Percentiles rank a stretch among this genome's conserved stretches.
Evolutionary conservation across 1,140 invertebrate species (phyloP).

Genomic region (Ceratosolen solmsi): DNA sequence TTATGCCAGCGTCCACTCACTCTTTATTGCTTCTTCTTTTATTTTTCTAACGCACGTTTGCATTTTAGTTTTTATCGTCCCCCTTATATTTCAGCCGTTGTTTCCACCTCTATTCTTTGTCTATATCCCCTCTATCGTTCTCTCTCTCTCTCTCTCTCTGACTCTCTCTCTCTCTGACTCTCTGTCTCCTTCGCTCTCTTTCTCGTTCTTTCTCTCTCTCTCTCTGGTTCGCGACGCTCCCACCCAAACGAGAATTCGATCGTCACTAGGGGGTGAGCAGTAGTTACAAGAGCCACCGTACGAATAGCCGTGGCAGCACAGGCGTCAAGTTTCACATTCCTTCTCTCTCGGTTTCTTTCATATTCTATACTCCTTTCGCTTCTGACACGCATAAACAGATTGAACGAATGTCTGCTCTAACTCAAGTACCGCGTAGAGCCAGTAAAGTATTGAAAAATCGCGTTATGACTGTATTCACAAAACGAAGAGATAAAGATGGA

Average conservation of each 20-base stretch:
- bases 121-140: background rate
- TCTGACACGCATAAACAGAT: constrained; percentile 16
- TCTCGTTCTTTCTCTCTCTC: background rate
- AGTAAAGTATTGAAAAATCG: background rate
- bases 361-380: background rate
- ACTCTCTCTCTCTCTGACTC: background rate
- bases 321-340: constrained; percentile 31
- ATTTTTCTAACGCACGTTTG: constrained; percentile 33
- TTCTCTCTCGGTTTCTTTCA: background rate
- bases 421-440: background rate
- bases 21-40: constrained; percentile 22
- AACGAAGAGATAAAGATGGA: background rate
- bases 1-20: constrained; percentile 13
- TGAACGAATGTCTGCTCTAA: constrained; percentile 1
- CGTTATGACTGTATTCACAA: background rate
- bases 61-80: constrained; percentile 38
- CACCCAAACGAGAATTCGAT: constrained; percentile 67
- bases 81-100: background rate
- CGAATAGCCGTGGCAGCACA: constrained; percentile 51
- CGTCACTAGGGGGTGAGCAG: constrained; percentile 55
- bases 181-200: background rate
- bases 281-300: constrained; percentile 52
- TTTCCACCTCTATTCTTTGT: constrained; percentile 3
- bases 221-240: constrained; percentile 51
- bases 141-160: background rate